Percentiles rank a stretch among this genome's conserved stretches.
Evolutionary conservation across 2,797 vertebrate genomes (phyloP).

Genomic region (Thripadectes ignobilis): DNA sequence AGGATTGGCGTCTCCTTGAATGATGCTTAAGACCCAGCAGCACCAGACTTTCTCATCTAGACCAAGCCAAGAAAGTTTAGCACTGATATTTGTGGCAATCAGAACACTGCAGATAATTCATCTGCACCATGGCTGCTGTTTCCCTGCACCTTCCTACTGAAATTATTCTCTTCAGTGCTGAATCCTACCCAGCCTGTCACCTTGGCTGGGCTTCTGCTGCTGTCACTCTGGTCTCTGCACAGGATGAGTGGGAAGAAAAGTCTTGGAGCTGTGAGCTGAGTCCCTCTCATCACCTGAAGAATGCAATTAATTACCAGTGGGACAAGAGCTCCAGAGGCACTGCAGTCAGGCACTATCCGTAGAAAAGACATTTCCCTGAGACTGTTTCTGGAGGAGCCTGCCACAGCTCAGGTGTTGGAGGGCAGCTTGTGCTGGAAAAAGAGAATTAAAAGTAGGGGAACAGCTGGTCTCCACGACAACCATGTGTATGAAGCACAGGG

Average conservation of each 20-base stretch:
- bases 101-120: neutral
- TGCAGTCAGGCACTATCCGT: neutral
- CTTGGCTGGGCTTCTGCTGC: neutral
- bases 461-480: conserved; percentile 3
- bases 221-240: neutral
- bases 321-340: neutral
- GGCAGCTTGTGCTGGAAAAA: neutral
- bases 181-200: neutral
- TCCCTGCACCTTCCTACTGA: neutral
- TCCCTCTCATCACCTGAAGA: neutral
- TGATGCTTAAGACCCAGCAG: neutral
- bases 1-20: neutral
- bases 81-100: neutral
- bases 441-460: conserved; percentile 12
- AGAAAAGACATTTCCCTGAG: neutral
- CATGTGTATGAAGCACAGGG: neutral
- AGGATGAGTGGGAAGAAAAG: neutral
- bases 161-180: neutral
- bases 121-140: neutral
- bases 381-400: neutral
- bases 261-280: neutral
- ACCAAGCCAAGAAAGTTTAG: conserved; percentile 13
- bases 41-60: neutral
- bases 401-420: neutral
- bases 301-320: neutral